These are phyloP conservation scores for Grammomys dolichurus DNA, from an alignment of 2,113 vertebrate genomes.

Conservation along the genomic window DNA sequence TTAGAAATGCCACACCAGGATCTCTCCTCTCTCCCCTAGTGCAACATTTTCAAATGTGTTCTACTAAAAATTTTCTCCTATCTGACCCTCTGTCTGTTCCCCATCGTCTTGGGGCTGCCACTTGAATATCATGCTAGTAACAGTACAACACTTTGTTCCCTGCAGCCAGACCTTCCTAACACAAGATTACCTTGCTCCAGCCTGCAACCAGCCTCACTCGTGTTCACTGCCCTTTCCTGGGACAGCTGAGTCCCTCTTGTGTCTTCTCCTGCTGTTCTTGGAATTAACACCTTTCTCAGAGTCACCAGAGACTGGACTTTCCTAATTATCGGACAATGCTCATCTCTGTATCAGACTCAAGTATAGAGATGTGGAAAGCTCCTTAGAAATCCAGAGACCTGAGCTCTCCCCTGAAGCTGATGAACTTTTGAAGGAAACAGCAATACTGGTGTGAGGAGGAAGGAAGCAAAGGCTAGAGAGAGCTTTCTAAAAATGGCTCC, in stretches of 20 bases:
- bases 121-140: background rate
- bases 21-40: background rate
- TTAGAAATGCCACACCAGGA: background rate
- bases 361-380: background rate
- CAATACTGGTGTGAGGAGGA: background rate
- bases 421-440: background rate
- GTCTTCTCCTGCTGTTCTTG: background rate
- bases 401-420: background rate
- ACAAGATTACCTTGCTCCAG: background rate
- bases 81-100: background rate
- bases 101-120: too few species aligned
- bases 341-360: background rate
- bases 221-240: background rate
- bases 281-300: background rate
- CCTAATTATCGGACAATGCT: background rate
- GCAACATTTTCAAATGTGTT: background rate
- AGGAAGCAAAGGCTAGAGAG: background rate
- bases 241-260: fast-evolving
- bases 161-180: background rate
- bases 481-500: background rate
- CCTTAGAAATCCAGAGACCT: background rate
- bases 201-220: background rate
- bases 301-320: background rate
- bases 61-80: background rate
- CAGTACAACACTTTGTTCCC: background rate